Evolutionary conservation across 2,113 vertebrate species (phyloP), one percentile per base, ranked within the genome.

Genomic region (Dasyornis broadbenti): DNA sequence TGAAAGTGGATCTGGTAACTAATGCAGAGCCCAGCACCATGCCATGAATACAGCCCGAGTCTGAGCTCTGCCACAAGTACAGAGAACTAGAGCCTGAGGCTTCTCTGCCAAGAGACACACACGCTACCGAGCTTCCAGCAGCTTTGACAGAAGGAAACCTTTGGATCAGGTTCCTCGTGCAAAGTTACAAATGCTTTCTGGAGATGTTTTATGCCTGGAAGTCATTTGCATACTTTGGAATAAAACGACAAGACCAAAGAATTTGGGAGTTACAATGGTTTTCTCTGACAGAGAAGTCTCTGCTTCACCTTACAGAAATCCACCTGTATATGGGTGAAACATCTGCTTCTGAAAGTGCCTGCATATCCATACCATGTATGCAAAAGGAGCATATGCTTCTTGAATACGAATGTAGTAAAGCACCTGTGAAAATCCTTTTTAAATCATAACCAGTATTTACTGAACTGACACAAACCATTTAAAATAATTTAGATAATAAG

Each of bases 401-500:
- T 65, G 76, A 95, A 94, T 93, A 83, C 21, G 70, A 83, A 94
- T 78, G 68, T 19, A 56, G 47, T 9, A 88, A 86, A 80, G 56
- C 53, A 93, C 75, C 79, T 77, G 75, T 64, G 68, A 93, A 94
- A 80, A 82, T 11, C 31, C 49, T 75, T 88, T 82, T 88, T 1
- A 82, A 87, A 92, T 56, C 68, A 88, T 50, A 80, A 80, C 24
- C 35, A 24, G 39, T 54, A 80, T 88, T 95, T 88, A 94, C 56
- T 81, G 82, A 94, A 53, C 54, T 70, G 59, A 90, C 90, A 86
- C 10, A 63, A 95, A 66, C 13, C 24, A 75, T 50, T 88, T 86
- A 88, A 95, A 94, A 91, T 73, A 77, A 94, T 86, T 87, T 70
- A 64, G 60, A 78, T 94, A 91, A 90, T 82, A 88, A 90, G 56